Base-by-base conservation (phyloP, 2,888 invertebrate genomes). In the Syrphus vitripennis region DNA sequence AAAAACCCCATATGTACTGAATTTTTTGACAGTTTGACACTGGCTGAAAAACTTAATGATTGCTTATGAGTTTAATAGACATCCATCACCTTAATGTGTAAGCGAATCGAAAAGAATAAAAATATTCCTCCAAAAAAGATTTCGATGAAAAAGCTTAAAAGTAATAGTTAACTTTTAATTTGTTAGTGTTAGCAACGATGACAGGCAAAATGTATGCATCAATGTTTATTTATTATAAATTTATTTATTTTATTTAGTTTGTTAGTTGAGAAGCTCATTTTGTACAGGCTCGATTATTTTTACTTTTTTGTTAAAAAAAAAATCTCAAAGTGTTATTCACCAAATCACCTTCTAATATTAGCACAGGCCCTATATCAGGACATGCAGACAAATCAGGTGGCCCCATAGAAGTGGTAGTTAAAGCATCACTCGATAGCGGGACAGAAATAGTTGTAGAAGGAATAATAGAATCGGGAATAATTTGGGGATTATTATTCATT, bases 261-360 rank as follows among this genome's bases (percentile, higher is more conserved):
- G 81, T 72, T 80, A 83, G 42, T 74, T 48, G 26, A 75, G 21
- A 83, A 83, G 83, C 83, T 72, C 40, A 42, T 50, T 74, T 80
- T 77, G 53, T 80, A 87, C 83, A 87, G 37, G 87, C 83, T 72
- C 55, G 53, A 69, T 79, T 67, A 74, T 50, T 70, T 34, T n/a
- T n/a, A n/a, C n/a, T n/a, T 31, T 40, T 31, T 65, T 40, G 50
- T 63, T 1, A 40, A 34, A 57, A 26, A 57, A 34, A 55, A 55
- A 31, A 57, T 31, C 31, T 34, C 12, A 21, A 55, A 37, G 16
- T 55, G 82, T 82, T 86, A 82, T 86, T 82, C 77, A 86, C 82
- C 81, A 84, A 89, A 94, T 94, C 95, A 97, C 97, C 97, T 97
- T 97, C 97, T 91, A 97, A 94, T 91, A 97, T 96, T 90, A 97